Evolutionary conservation across 2,113 vertebrate genomes (phyloP), one percentile per base, ranked within the genome.

Genomic region (Erpornis zantholeuca): DNA sequence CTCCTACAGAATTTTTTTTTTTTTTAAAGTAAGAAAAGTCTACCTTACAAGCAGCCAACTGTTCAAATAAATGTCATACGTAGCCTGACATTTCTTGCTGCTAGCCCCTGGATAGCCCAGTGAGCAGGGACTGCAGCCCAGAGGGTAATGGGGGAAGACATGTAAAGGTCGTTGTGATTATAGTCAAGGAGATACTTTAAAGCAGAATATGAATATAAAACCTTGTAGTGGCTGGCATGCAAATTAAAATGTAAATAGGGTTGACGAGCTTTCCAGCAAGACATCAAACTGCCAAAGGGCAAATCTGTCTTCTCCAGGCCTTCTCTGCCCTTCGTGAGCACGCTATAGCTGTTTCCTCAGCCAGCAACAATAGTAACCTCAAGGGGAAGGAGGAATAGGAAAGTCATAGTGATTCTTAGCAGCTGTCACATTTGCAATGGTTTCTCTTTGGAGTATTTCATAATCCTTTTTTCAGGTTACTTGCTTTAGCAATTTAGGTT

Each of bases 181-280:
- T 49, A 40, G 14, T 24, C 38, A 91, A 92, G 93, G 85, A 96
- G 85, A 88, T 86, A 88, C 76, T 93, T 92, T 79, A 91, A 90
- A 96, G 50, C 66, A 70, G 54, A 88, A 83, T 71, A 44, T 4
- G 2, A 83, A 77, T 79, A 84, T 50, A 75, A 96, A 93, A 83
- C 54, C 76, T 80, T 52, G 69, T 92, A 91, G 78, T 61, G 42
- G 80, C 42, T 68, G 56, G 64, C 70, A 78, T 88, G 81, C 40
- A 95, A 95, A 96, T 95, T 57, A 86, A 94, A 94, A 97, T 94
- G 65, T 90, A 97, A 96, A 96, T 94, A 95, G 92, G 85, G 65
- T 52, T 94, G 96, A 96, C 93, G 96, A 88, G 81, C 79, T 84
- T 91, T 94, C 84, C 85, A 94, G 85, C 73, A 68, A 89, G 85